Base-by-base conservation (phyloP, 2,113 vertebrate genomes). In the Ceratotherium simum region DNA sequence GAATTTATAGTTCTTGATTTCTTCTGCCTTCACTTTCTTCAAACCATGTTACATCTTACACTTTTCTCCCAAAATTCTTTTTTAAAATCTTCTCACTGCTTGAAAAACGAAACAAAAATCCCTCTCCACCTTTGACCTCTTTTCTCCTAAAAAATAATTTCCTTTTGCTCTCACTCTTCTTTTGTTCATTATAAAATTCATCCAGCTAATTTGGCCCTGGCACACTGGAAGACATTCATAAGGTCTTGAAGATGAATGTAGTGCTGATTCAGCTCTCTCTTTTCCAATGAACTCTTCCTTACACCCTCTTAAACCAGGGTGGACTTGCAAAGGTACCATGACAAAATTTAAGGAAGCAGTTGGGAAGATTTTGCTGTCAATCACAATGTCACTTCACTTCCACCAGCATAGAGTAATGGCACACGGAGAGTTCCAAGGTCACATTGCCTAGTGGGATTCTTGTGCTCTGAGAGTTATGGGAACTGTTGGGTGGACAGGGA, bases 351-450 rank as follows among this genome's bases (percentile, higher is more conserved):
- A 79, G 90, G 70, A 93, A 86, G 73, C n/a, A 90, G 29, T 54
- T 11, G 58, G 54, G 7, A 72, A 64, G 62, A 79, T 8, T 31
- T 72, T 70, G 21, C 46, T 93, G 36, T 23, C 42, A 88, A 83
- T 67, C 46, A 51, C n/a, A 8, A 25, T 42, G 29, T 48, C 69
- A 33, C n/a, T 36, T 83, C 46, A 27, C 83, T 96, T 91, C 84
- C 46, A 67, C 76, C 62, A 91, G 21, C 16, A 46, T 9, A 70
- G 36, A 83, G 62, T 87, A 42, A 87, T 27, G 69, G 60, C 36
- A 83, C 76, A 67, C 6, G 78, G 56, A 87, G 46, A 93, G 82
- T 95, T 87, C 69, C 76, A 54, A 95, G 93, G 54, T 95, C 76
- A 67, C 76, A 88, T 39, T 95, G 81, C 86, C 81, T 91, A 70